Evolutionary conservation across 2,113 vertebrate genomes (phyloP), one percentile per base, ranked within the genome.

Genomic region (Uria aalge): DNA sequence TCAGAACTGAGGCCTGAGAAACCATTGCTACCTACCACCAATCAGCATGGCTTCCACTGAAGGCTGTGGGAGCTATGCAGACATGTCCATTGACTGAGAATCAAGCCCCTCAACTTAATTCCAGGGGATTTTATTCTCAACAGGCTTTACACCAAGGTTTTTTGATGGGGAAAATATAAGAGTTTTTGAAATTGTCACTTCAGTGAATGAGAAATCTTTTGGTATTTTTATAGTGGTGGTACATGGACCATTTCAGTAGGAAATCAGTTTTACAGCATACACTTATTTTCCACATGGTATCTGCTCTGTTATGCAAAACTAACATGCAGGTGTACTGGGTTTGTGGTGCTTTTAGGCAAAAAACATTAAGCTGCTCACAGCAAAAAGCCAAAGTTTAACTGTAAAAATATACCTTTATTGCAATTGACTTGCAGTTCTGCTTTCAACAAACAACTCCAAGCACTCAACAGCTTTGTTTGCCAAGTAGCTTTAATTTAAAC

Each of bases 191-290:
- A 92, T 77, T 96, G 92, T 94, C 86, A 85, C 80, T 93, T 97
- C 92, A 88, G 32, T 86, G 92, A 94, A 88, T 92, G 92, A 85
- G 69, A 89, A 93, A 81, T 93, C 66, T 91, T 85, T 27, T 18
- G 57, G 36, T 95, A 75, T 97, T 97, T 97, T 97, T 97, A 53
- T 95, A 74, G 73, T 59, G 79, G 52, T 76, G 30, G 56, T 90
- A 68, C 86, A 74, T 53, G 85, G 69, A 90, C 85, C 63, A 59
- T 96, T 96, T 96, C 17, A 57, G 64, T 76, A 86, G 74, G 93
- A 97, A 97, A 96, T 56, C 48, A 72, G 67, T 87, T 97, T 97
- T 96, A 92, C 14, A 57, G 55, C 60, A 62, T 66, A 57, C 50
- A 50, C 56, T 43, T 77, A 94, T 81, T 97, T 97, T 85, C 75